Evolutionary conservation across 2,113 vertebrate genomes (phyloP), one percentile per base, ranked within the genome.

Genomic region (Apeltes quadracus): DNA sequence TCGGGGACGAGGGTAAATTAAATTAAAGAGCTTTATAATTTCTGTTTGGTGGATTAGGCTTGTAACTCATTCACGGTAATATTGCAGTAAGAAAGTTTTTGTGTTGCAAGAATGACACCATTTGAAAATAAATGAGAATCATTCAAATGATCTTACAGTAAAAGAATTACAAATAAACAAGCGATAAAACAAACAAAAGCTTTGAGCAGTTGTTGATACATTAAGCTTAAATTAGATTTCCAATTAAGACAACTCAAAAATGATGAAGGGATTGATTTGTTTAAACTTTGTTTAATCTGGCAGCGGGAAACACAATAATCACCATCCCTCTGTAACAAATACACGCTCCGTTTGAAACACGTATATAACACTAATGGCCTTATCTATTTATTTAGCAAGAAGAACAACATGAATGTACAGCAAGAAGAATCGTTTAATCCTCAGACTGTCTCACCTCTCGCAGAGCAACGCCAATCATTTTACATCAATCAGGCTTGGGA

Each of bases 401-500:
- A 43, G 16, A 13, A 29, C 0, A 18, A 53, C 12, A 27, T 63
- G 18, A 44, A 61, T n/a, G 56, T 38, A 61, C 22, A 1, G 1
- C 11, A 23, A 65, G 15, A 57, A 3, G 61, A 44, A 64, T 27
- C 3, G 7, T 62, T 38, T 22, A 32, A 8, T 66, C 1, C 13
- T 51, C 3, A 2, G 7, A 0, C 1, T 56, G 71, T 63, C 75
- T 75, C 71, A 78, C 73, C 81, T 82, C 71, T 25, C 32, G 51
- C 70, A 64, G 4, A 69, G 65, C 23, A 79, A 78, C 75, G 83
- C 67, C 75, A 69, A 14, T 66, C 34, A 38, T 77, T 70, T 70
- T 70, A 34, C 75, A 67, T 70, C 53, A 62, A 56, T 75, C 70
- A 63, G 69, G 66, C 72, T 62, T 77, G 53, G 78, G 53, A 72